Evolutionary conservation across 2,888 invertebrate species (phyloP), one percentile per base, ranked within the genome.

Genomic region (Acronicta aceris): DNA sequence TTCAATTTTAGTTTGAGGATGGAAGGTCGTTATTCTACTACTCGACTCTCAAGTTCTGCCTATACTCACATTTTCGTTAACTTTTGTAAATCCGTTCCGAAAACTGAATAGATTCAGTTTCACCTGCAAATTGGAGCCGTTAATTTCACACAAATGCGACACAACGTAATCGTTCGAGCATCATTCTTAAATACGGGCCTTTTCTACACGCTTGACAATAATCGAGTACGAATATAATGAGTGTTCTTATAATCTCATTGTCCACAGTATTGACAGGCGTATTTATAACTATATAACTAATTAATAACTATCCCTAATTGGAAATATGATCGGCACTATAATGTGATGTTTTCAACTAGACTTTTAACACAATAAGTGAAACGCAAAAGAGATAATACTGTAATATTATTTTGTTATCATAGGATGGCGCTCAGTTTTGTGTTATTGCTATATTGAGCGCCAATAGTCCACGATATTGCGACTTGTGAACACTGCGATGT

Each of bases 261-360:
- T 54, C 57, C 27, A 21, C 33, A 41, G 30, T 42, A 45, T 16
- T 43, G 56, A 47, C 48, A 56, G 36, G 38, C 49, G 49, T 53
- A 43, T 53, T 42, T 41, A 56, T 51, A 58, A 47, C 54, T 65
- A 69, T 52, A 67, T 61, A 62, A 59, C 74, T 76, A 66, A 65
- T 59, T 61, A 38, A 55, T 21, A 68, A 60, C 63, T 75, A 74
- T 51, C 21, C 21, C 71, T 74, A 71, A 61, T 36, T 74, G 62
- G 65, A 71, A 74, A 51, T 60, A 76, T 41, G 71, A 57, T 65
- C 65, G 63, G 74, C 45, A 52, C 57, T 64, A 72, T 59, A 27
- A 65, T 72, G 76, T 76, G 76, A 76, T 76, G 77, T 61, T 58
- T 65, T 69, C 40, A 56, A 48, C 49, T 71, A 59, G 55, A 64